A percentile compares a stretch with the other conserved stretches of the same genome.
Evolutionary conservation across 2,888 invertebrate genomes (phyloP).

Genomic region (Cremastinae sp.): DNA sequence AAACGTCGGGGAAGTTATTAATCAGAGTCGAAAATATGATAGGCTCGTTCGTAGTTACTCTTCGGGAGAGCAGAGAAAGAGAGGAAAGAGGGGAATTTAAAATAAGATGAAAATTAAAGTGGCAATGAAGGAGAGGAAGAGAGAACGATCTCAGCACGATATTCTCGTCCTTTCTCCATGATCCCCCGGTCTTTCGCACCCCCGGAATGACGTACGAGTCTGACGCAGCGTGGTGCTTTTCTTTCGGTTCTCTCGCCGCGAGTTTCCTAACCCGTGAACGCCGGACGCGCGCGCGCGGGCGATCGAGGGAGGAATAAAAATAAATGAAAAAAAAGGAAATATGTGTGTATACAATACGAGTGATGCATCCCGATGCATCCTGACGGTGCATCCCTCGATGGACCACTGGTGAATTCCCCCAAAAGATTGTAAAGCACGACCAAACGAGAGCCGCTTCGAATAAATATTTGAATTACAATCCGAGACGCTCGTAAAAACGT

Average conservation of each 20-base stretch:
- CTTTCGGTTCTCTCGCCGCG: slow-evolving; percentile 57
- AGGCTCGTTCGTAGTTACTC: slow-evolving; percentile 32
- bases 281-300: too few species aligned
- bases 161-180: slow-evolving; percentile 41
- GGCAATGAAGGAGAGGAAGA: slow-evolving; percentile 37
- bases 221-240: slow-evolving; percentile 74
- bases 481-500: slow-evolving; percentile 77
- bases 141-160: slow-evolving; percentile 61
- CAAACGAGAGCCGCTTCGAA: slow-evolving; percentile 69
- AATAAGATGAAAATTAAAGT: slow-evolving; percentile 55
- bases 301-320: too few species aligned
- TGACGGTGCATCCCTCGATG: too few species aligned
- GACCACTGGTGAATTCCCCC: too few species aligned
- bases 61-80: slow-evolving; percentile 30
- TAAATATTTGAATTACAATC: slow-evolving; percentile 78
- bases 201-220: slow-evolving; percentile 76
- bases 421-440: slow-evolving; percentile 68
- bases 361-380: too few species aligned
- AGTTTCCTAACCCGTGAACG: slow-evolving; percentile 32
- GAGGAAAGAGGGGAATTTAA: slow-evolving; percentile 36
- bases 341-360: background rate
- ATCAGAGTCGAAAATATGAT: slow-evolving; percentile 37
- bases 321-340: slow-evolving; percentile 15
- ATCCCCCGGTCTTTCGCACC: slow-evolving; percentile 70
- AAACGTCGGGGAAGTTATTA: slow-evolving; percentile 59